Evolutionary conservation across 2,888 invertebrate genomes (phyloP), one percentile per base, ranked within the genome.

Genomic region (Prosapia bicincta): DNA sequence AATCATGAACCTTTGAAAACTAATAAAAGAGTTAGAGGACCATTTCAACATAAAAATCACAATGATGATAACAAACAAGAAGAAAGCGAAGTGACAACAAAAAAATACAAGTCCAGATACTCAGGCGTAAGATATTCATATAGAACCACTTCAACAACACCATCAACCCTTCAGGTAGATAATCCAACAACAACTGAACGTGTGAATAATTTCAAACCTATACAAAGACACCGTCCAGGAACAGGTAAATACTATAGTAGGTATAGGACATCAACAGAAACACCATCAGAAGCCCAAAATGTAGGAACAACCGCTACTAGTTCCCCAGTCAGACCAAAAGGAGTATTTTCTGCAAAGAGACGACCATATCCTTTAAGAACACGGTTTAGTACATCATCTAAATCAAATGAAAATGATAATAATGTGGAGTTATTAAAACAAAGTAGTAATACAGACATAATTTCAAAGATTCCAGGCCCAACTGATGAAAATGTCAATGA

Each of bases 1-100:
- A 86, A 83, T 73, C 85, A 84, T 75, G 81, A 83, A 68, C 79
- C 76, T 26, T 86, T 87, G 0, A 84, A 85, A 78, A 85, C 85
- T 79, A 85, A 20, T 84, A 76, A 77, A n/a, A 82, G 82, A 38
- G 79, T 78, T 6, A 80, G 79, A 74, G 78, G 82, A 24, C 66
- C 74, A n/a, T 38, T 26, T 25, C 71, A 54, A 25, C 38, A 70
- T 10, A 66, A 70, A 15, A 66, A 66, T 13, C 66, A 72, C 86
- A 85, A 79, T 83, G 86, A 78, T 85, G 85, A 38, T 79, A 85
- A 43, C 84, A 86, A 67, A 86, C 86, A 81, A 85, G 86, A 81
- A 71, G 71, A 83, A 85, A 38, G 86, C 84, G 78, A 81, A 78
- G 79, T 77, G 78, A 80, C 86, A 85, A 78, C 85, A 85, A 78